A percentile compares a stretch with the other conserved stretches of the same genome.
Evolutionary conservation across 2,888 invertebrate genomes (phyloP).

Genomic region (Mesochorus sp.): DNA sequence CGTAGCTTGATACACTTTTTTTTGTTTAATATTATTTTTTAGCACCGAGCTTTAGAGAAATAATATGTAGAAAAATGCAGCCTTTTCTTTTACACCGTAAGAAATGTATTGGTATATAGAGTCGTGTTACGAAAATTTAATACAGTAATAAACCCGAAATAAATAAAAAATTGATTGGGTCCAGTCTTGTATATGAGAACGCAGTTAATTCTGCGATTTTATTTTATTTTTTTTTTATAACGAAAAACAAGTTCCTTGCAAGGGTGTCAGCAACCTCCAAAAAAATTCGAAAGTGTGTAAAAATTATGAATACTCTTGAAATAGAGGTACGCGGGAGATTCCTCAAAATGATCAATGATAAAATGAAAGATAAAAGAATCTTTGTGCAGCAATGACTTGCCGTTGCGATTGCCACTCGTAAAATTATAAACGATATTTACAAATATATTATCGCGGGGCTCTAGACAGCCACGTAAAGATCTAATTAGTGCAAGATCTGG

Average conservation of each 20-base stretch:
- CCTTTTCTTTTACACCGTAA: conserved; percentile 31
- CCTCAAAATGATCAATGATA: not conserved
- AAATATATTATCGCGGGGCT: conserved; percentile 38
- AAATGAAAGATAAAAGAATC: conserved; percentile 18
- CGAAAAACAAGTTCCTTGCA: conserved; percentile 20
- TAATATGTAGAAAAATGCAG: conserved; percentile 33
- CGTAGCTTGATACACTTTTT: conserved; percentile 18
- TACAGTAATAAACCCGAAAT: conserved; percentile 42
- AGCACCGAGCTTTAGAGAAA: conserved; percentile 43
- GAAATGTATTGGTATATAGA: conserved; percentile 45
- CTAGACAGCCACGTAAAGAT: conserved; percentile 25
- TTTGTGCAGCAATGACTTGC: conserved; percentile 24
- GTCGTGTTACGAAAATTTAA: conserved; percentile 32
- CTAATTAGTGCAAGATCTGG: conserved; percentile 55
- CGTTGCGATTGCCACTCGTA: conserved; percentile 44
- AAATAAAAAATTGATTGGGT: conserved; percentile 29
- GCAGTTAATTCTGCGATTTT: conserved; percentile 37
- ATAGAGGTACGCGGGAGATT: conserved; percentile 3
- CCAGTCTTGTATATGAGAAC: conserved; percentile 58
- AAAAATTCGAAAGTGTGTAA: conserved; percentile 15
- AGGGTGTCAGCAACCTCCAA: conserved; percentile 1
- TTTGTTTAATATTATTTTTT: conserved; percentile 4
- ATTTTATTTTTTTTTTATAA: conserved; percentile 3
- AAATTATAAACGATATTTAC: conserved; percentile 54
- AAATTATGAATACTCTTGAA: conserved; percentile 20